Evolutionary conservation across 2,888 invertebrate genomes (phyloP), one percentile per base, ranked within the genome.

Genomic region (Patella pellucida): DNA sequence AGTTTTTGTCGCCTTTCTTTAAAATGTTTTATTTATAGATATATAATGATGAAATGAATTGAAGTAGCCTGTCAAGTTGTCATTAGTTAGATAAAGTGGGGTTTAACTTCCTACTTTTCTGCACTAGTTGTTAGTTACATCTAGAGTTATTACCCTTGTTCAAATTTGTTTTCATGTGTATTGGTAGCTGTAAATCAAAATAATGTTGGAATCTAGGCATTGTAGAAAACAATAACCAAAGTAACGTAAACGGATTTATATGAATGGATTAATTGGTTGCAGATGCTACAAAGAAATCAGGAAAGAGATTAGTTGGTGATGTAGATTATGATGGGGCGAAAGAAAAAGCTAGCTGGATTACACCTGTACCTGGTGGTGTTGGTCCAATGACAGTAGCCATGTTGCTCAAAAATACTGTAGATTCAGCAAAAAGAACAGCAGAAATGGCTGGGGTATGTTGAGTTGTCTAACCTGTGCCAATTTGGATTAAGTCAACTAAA

Each of bases 321-420:
- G 98, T 99, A 11, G 95, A 95, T 74, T 98, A 94, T 92, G 93
- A 92, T 27, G 83, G 79, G 51, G 98, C 95, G 7, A 92, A 93
- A 82, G 91, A 93, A 83, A 94, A 95, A 79, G 98, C 98, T 19
- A 94, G 95, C 0, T 94, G 94, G 92, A 96, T 98, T 87, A 98
- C 98, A 41, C 98, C 98, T 5, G 98, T 98, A 72, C 93, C 92
- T n/a, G 92, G 92, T 14, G 99, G 99, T 79, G 99, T 99, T 78
- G 99, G 99, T 0, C 99, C 99, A 19, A 98, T 99, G 98, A 99
- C 99, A 0, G 99, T 93, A 1, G 97, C 98, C 27, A 98, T 98
- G 97, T 85, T 93, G 76, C 87, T 92, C 68, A 94, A 94, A 85
- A 99, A 99, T 92, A 98, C 98, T 0, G 95, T 97, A 54, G 93